Base-by-base conservation (phyloP, 2,113 vertebrate genomes). In the Gorsachius goisagi region DNA sequence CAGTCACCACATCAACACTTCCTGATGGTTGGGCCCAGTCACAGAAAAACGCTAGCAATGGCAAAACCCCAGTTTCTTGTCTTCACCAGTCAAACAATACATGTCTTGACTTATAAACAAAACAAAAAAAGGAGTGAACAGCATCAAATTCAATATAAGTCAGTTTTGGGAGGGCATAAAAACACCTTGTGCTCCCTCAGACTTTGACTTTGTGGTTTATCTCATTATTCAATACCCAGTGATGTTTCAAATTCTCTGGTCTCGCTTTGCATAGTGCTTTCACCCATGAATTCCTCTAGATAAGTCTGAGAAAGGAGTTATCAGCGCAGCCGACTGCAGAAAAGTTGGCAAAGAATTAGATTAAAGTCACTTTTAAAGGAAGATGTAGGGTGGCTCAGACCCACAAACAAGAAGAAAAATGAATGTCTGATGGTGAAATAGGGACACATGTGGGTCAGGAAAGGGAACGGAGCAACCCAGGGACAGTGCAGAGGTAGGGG, bases 261-360 rank as follows among this genome's bases (percentile, higher is more conserved):
- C 80, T 91, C 92, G 66, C 39, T 97, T 93, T 92, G 90, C 86
- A 91, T 89, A 92, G 58, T 20, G 27, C 73, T 94, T 89, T 97
- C 95, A 96, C 67, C 62, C 67, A 53, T 88, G 37, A 95, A 89
- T 92, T 92, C 66, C 30, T 93, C 85, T 85, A 92, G 84, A 95
- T 91, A 93, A 91, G 45, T 85, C 83, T 52, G 32, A 85, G 58
- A 92, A 91, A 84, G 41, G 56, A 82, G 73, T 85, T 91, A 97
- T 91, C 90, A 87, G 62, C 66, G 55, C 89, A 95, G 86, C 84
- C 95, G 89, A 92, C 90, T 59, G 84, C 93, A 95, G 58, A 44
- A 23, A 89, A 78, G 66, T 37, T 85, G 75, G 56, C 22, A 89
- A 93, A 87, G 45, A 95, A 95, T 89, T 90, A 17, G 2, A 92